Evolutionary conservation across 2,888 invertebrate species (phyloP).

Genomic region (Idaea aversata): DNA sequence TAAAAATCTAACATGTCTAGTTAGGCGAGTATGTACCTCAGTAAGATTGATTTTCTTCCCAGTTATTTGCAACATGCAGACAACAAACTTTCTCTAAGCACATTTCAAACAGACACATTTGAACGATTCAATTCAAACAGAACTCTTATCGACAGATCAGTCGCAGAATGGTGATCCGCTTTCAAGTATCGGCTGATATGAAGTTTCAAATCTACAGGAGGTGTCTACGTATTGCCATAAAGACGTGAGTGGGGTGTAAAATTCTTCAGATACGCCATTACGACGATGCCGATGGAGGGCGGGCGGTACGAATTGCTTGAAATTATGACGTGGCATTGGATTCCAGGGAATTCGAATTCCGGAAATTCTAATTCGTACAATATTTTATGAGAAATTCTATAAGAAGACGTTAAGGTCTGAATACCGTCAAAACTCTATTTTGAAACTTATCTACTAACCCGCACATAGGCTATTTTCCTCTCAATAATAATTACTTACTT

Average conservation of each 20-base stretch:
- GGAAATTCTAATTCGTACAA: neutral
- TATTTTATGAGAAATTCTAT: neutral
- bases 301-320: neutral
- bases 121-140: too few relatives aligned
- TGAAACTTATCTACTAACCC: neutral
- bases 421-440: neutral
- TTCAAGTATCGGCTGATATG: neutral
- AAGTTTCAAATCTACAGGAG: neutral
- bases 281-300: neutral
- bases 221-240: conserved; percentile 10
- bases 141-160: too few relatives aligned
- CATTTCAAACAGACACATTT: too few relatives aligned
- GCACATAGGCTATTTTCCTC: too few relatives aligned
- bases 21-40: too few relatives aligned
- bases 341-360: neutral
- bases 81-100: too few relatives aligned
- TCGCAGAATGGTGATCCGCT: neutral
- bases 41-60: too few relatives aligned
- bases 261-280: conserved; percentile 5
- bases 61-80: too few relatives aligned
- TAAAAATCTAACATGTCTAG: too few relatives aligned
- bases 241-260: conserved; percentile 19
- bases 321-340: neutral
- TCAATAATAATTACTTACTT: too few relatives aligned
- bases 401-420: neutral